These are phyloP conservation scores for Drosophila pseudoananassae DNA, from an alignment of 1,140 invertebrate genomes.

Conservation along the genomic window DNA sequence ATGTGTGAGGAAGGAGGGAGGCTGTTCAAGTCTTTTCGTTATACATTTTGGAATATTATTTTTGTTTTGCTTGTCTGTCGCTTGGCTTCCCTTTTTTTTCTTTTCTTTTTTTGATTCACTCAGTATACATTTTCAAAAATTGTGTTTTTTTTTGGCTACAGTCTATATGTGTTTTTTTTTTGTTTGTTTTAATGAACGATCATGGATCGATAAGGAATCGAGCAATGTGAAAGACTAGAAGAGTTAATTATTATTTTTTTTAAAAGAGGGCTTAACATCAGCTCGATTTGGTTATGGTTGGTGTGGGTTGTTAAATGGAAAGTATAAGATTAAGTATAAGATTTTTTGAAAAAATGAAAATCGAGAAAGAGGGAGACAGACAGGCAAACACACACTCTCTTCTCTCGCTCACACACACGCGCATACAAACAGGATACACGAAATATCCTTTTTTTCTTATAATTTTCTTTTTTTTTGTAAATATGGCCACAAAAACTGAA, in stretches of 20 bases:
- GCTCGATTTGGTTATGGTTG: constrained; percentile 5
- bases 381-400: constrained; percentile 15
- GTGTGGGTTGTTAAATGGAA: too few relatives aligned
- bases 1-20: constrained; percentile 16
- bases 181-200: constrained; percentile 6
- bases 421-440: constrained; percentile 12
- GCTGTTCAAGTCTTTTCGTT: constrained; percentile 75
- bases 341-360: neutral
- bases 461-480: constrained; percentile 4
- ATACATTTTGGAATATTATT: constrained; percentile 73
- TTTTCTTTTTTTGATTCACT: constrained; percentile 40
- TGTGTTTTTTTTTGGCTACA: constrained; percentile 38
- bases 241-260: neutral
- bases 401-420: constrained; percentile 3
- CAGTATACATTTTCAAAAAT: constrained; percentile 30
- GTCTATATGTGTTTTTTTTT: constrained; percentile 43
- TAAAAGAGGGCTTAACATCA: constrained; percentile 1
- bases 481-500: constrained; percentile 65
- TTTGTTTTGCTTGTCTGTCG: constrained; percentile 26
- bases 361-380: constrained; percentile 27
- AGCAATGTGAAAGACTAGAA: constrained; percentile 59
- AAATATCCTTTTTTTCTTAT: too few relatives aligned
- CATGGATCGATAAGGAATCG: constrained; percentile 8
- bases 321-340: neutral
- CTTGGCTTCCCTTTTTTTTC: constrained; percentile 18